Conservation (phyloP, 2,113 vertebrate genomes). For the Sinocyclocheilus anshuiensis region DNA sequence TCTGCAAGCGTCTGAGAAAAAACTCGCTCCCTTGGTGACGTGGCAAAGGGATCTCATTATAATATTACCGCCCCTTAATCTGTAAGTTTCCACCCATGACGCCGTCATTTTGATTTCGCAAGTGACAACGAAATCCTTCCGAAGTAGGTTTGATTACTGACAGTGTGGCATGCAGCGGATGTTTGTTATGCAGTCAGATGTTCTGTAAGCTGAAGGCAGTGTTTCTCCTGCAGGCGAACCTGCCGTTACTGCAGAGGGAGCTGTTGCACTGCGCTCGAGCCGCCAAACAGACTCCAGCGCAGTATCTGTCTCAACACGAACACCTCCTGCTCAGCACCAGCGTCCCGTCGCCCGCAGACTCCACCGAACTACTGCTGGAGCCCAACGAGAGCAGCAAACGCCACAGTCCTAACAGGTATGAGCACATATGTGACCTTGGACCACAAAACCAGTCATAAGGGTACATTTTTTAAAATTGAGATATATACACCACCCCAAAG, state of each 20-base stretch:
- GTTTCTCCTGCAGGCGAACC: conserved; percentile 83
- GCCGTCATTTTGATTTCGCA: too few relatives aligned
- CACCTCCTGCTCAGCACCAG: conserved; percentile 95
- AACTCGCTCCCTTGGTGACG: too few relatives aligned
- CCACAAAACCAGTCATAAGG: too few relatives aligned
- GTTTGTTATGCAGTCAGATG: not conserved
- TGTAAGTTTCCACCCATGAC: too few relatives aligned
- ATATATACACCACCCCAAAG: too few relatives aligned
- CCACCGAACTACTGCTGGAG: conserved; percentile 92
- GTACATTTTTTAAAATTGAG: too few relatives aligned
- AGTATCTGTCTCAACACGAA: conserved; percentile 96
- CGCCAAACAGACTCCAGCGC: conserved; percentile 97
- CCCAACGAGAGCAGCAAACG: conserved; percentile 87
- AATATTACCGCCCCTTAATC: too few relatives aligned
- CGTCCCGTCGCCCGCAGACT: conserved; percentile 86
- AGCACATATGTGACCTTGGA: not conserved
- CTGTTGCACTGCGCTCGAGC: conserved; percentile 94
- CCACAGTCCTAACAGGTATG: conserved; percentile 79
- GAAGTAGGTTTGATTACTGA: too few relatives aligned
- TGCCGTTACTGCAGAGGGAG: conserved; percentile 95
- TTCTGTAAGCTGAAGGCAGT: not conserved
- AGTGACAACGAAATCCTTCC: too few relatives aligned
- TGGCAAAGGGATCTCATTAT: too few relatives aligned
- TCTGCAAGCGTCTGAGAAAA: too few relatives aligned
- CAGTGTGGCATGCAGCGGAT: not conserved